phyloP scores from a whole-genome alignment of 2,888 invertebrate species.

The Caenorhabditis auriculariae region DNA sequence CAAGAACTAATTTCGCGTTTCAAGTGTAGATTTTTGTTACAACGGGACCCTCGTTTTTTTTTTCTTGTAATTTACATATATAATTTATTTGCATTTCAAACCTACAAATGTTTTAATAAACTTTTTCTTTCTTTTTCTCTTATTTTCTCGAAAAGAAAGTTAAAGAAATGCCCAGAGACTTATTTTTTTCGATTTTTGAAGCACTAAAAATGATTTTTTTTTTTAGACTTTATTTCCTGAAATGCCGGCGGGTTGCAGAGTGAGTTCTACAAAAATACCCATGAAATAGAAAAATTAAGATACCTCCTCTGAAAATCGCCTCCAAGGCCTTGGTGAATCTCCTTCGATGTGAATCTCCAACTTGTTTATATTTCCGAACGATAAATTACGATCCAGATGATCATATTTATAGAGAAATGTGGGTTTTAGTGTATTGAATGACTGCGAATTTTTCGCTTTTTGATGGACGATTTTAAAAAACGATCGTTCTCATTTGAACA shows the following conservation, averaged over 20 bases:
- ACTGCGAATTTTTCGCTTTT: neutral
- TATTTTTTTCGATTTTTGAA: too few species aligned
- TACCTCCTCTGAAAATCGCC: neutral
- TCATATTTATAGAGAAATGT: slow-evolving; percentile 32
- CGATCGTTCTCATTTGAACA: neutral
- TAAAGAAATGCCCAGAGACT: too few species aligned
- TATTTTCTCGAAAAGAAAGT: too few species aligned
- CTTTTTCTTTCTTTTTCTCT: neutral
- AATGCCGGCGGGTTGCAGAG: too few species aligned
- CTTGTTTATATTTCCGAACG: slow-evolving; percentile 31
- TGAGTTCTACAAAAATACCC: too few species aligned
- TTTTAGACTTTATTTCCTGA: neutral
- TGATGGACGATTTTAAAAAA: neutral
- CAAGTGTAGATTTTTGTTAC: slow-evolving; percentile 1
- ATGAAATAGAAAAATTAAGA: neutral
- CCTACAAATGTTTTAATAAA: neutral
- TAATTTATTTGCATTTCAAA: neutral
- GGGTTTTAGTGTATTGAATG: neutral
- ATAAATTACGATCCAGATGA: slow-evolving; percentile 27
- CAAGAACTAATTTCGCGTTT: slow-evolving; percentile 64
- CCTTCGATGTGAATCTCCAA: slow-evolving; percentile 13
- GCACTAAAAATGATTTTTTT: neutral
- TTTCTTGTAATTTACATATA: neutral
- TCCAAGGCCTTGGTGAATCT: slow-evolving; percentile 14
- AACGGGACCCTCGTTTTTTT: too few species aligned